These are phyloP conservation scores for Gasteruption jaculator DNA, from an alignment of 2,888 invertebrate genomes.

Conservation along the genomic window DNA sequence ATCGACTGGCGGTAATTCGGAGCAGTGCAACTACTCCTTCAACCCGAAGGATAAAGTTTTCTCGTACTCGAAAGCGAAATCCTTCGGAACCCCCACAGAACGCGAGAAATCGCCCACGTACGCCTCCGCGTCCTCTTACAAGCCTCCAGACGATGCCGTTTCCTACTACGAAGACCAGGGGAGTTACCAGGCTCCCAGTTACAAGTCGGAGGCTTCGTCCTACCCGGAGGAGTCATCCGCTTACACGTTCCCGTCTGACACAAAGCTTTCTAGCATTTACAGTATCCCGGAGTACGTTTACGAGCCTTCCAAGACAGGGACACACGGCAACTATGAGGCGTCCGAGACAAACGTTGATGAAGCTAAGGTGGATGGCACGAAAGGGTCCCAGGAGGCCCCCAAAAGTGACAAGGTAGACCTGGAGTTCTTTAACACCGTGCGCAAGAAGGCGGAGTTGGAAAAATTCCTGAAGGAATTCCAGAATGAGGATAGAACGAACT, in stretches of 20 bases:
- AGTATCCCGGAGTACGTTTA: no score
- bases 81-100: conserved; percentile 34
- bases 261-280: no score
- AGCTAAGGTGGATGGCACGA: no score
- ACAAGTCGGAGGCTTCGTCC: no score
- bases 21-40: conserved; percentile 75
- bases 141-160: no score
- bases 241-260: no score
- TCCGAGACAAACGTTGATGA: not conserved
- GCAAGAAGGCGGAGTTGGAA: conserved; percentile 63
- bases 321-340: not conserved
- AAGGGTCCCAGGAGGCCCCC: conserved; percentile 16
- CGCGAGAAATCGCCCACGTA: no score
- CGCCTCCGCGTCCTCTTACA: no score
- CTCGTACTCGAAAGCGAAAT: conserved; percentile 40
- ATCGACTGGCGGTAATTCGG: conserved; percentile 71
- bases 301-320: not conserved
- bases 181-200: no score
- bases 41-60: conserved; percentile 65
- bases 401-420: conserved; percentile 21
- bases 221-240: no score
- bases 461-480: conserved; percentile 70
- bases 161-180: no score
- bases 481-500: conserved; percentile 67
- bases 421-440: conserved; percentile 31